Percentiles rank a stretch among this genome's conserved stretches.
These are phyloP conservation scores for Orbicella faveolata DNA, from an alignment of 64 coral and sea anemone genomes.

Conservation along the genomic window DNA sequence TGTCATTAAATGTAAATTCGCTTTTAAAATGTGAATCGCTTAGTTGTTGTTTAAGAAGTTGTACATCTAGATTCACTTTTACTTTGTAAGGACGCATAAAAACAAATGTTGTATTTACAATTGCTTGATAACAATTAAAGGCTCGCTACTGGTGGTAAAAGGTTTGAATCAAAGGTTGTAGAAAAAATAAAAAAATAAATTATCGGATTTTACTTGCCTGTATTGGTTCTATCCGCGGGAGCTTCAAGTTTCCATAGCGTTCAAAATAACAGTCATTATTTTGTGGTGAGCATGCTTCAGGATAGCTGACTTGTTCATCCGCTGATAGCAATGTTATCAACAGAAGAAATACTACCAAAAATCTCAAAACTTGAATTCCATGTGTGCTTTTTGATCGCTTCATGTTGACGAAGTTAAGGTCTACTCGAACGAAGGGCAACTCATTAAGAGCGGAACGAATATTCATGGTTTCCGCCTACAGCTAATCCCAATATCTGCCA, in stretches of 20 bases:
- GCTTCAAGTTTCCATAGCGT: slow-evolving; percentile 33
- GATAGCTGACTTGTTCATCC: background rate
- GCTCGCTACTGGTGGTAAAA: background rate
- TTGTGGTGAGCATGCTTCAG: background rate
- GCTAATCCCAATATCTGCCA: background rate
- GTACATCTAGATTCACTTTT: background rate
- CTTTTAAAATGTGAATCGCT: background rate
- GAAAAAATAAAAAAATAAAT: background rate
- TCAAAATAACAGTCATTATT: slow-evolving; percentile 43
- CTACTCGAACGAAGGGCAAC: background rate
- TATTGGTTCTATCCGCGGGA: slow-evolving; percentile 27
- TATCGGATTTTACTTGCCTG: slow-evolving; percentile 5
- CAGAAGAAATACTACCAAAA: background rate
- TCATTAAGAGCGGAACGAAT: background rate
- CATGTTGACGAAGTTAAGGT: background rate
- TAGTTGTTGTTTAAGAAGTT: background rate
- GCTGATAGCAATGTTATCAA: background rate
- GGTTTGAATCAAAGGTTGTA: background rate
- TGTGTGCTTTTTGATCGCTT: background rate
- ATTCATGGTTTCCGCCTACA: background rate
- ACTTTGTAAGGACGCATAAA: background rate
- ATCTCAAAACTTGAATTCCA: background rate
- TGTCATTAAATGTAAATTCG: background rate
- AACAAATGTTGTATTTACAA: background rate
- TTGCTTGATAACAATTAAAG: background rate